These are phyloP conservation scores for Craseonycteris thonglongyai DNA, from an alignment of 2,113 vertebrate genomes.

Conservation along the genomic window DNA sequence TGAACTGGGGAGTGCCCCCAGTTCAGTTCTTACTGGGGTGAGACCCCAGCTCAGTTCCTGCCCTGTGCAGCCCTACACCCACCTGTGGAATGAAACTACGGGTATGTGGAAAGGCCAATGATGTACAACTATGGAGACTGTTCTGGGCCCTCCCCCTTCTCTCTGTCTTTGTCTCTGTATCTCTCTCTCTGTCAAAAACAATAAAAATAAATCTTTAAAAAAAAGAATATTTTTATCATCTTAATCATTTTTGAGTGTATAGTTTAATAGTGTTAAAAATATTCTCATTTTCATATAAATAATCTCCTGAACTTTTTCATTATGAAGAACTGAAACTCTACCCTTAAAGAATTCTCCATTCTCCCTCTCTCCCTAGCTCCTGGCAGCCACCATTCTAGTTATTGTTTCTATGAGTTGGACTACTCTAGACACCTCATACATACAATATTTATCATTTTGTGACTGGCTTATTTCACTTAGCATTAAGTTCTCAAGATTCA, in stretches of 20 bases:
- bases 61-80: no score
- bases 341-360: not conserved
- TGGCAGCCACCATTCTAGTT: not conserved
- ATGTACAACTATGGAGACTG: no score
- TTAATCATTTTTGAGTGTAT: not conserved
- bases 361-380: not conserved
- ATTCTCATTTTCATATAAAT: not conserved
- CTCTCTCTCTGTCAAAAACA: no score
- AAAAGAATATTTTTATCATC: not conserved
- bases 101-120: no score
- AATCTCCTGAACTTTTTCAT: not conserved
- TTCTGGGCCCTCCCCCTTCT: no score
- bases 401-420: not conserved
- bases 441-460: not conserved
- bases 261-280: not conserved
- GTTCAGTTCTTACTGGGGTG: no score
- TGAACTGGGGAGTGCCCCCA: no score
- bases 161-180: no score
- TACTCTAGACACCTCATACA: not conserved
- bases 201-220: no score
- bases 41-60: no score
- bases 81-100: no score
- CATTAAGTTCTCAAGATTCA: not conserved
- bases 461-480: not conserved
- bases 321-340: not conserved